Evolutionary conservation across 1,140 invertebrate genomes (phyloP).

Genomic region (Diploscapter pachys): DNA sequence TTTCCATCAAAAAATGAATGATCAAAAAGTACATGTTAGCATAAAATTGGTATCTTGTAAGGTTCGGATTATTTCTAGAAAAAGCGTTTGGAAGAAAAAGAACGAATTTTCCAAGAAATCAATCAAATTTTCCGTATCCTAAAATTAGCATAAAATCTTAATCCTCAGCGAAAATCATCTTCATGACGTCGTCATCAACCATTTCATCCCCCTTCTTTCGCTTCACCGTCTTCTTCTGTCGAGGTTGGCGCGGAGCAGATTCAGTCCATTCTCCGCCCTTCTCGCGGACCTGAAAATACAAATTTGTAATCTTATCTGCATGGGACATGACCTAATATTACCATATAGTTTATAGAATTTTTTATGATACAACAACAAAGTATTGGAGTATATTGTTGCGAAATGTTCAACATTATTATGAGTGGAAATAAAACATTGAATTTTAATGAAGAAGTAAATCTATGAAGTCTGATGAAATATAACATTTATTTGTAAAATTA

Average conservation of each 20-base stretch:
- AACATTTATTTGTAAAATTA: background rate
- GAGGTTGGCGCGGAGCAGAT: constrained; percentile 26
- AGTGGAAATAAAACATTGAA: background rate
- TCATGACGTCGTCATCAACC: constrained; percentile 27
- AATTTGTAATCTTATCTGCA: background rate
- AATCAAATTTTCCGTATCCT: too few species aligned
- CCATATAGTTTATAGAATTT: background rate
- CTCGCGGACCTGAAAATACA: constrained; percentile 24
- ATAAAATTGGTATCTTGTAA: too few species aligned
- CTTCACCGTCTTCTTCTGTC: constrained; percentile 25
- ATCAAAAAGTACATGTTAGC: too few species aligned
- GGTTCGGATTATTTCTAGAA: too few species aligned
- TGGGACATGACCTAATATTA: background rate
- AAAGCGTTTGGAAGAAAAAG: too few species aligned
- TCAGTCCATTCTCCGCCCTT: constrained; percentile 32
- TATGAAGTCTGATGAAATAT: background rate
- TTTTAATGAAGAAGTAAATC: background rate
- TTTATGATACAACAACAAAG: background rate
- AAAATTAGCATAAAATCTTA: too few species aligned
- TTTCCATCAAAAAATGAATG: too few species aligned
- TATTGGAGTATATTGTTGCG: background rate
- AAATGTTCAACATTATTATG: background rate
- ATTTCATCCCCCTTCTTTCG: constrained; percentile 13
- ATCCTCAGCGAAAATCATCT: constrained; percentile 28
- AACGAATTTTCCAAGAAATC: too few species aligned